phyloP scores from a whole-genome alignment of 1,140 invertebrate species.

The Papilio machaon region DNA sequence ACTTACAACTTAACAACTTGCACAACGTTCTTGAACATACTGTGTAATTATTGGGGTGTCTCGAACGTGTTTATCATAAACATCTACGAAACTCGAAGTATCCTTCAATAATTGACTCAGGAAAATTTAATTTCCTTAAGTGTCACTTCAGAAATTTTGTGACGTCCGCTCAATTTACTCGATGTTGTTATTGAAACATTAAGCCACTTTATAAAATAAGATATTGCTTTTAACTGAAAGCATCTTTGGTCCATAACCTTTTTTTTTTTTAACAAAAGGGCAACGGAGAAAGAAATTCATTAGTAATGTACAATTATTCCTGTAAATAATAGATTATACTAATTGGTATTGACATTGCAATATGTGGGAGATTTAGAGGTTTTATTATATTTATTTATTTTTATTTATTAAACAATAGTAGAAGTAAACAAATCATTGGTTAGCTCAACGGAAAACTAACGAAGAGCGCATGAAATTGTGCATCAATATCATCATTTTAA shows the following conservation, averaged over 20 bases:
- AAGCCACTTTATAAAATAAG: neutral
- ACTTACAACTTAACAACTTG: neutral
- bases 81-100: neutral
- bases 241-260: neutral
- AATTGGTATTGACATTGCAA: neutral
- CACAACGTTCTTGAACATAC: neutral
- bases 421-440: too few species aligned
- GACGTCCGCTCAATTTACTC: neutral
- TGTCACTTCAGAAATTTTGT: neutral
- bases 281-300: neutral
- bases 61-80: neutral
- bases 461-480: neutral
- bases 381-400: too few species aligned
- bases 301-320: neutral
- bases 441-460: neutral
- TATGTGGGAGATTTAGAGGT: too few species aligned
- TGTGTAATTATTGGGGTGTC: neutral
- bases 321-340: neutral
- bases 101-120: neutral
- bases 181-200: neutral
- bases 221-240: neutral
- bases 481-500: neutral
- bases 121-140: slow-evolving; percentile 8
- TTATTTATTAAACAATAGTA: too few species aligned
- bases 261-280: neutral